Conservation (phyloP, 1,140 invertebrate genomes). For the Aphelinus certus region DNA sequence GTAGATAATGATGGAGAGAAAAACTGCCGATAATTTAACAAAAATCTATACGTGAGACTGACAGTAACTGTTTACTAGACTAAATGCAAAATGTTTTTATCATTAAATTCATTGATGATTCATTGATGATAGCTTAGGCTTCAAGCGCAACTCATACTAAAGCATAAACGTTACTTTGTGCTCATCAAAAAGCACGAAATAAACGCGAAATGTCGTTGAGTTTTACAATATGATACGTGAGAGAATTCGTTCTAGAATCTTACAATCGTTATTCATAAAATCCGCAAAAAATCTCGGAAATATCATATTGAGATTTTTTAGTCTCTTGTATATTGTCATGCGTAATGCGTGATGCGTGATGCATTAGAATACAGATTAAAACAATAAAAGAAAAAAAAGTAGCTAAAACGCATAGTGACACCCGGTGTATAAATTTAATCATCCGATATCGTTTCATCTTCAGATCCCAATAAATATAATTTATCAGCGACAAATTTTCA, state of each 20-base stretch:
- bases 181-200: too few species aligned
- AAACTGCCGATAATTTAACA: conserved; percentile 50
- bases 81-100: not conserved
- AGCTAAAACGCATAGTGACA: conserved; percentile 1
- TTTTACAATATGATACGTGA: too few species aligned
- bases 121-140: too few species aligned
- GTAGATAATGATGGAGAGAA: conserved; percentile 36
- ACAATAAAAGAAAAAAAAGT: not conserved
- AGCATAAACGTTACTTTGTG: too few species aligned
- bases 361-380: conserved; percentile 1
- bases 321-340: conserved; percentile 20
- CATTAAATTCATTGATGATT: too few species aligned
- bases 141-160: too few species aligned
- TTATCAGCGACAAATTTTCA: not conserved
- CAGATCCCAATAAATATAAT: not conserved
- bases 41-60: conserved; percentile 46
- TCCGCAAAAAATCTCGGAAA: too few species aligned
- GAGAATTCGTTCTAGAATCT: too few species aligned
- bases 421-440: too few species aligned
- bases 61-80: conserved; percentile 41
- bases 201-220: too few species aligned
- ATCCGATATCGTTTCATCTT: not conserved
- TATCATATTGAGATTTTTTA: conserved; percentile 11
- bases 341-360: conserved; percentile 11
- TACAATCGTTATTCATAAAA: too few species aligned